These are phyloP conservation scores for Patella depressa DNA, from an alignment of 2,888 invertebrate species.

Conservation along the genomic window DNA sequence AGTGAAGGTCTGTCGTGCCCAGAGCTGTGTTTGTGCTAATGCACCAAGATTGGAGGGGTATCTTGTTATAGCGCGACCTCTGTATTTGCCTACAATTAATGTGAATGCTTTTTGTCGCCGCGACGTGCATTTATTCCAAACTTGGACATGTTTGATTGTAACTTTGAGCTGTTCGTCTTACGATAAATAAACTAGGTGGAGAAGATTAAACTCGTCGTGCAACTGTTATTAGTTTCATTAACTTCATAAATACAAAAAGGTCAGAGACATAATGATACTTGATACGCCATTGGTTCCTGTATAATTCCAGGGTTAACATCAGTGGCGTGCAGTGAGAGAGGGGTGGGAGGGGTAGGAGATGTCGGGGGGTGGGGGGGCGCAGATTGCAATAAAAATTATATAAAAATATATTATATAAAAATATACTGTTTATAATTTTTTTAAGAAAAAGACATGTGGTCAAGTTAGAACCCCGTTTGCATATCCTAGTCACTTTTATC, in stretches of 20 bases:
- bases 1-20: background rate
- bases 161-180: background rate
- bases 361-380: too few species aligned
- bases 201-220: background rate
- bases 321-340: too few species aligned
- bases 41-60: constrained; percentile 9
- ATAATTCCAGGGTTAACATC: too few species aligned
- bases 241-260: constrained; percentile 10
- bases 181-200: background rate
- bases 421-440: too few species aligned
- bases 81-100: constrained; percentile 7
- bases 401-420: too few species aligned
- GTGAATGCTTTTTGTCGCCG: constrained; percentile 2
- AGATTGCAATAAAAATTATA: too few species aligned
- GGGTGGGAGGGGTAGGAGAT: too few species aligned
- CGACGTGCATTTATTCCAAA: background rate
- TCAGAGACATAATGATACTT: background rate
- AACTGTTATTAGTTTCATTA: constrained; percentile 9
- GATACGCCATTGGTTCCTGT: too few species aligned
- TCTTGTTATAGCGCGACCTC: constrained; percentile 8
- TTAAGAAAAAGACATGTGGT: too few species aligned
- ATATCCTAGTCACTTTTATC: too few species aligned
- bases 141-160: constrained; percentile 10
- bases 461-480: too few species aligned
- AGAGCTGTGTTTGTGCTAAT: constrained; percentile 9